Evolutionary conservation across 2,888 invertebrate species (phyloP).

Genomic region (Ditula angustiorana): DNA sequence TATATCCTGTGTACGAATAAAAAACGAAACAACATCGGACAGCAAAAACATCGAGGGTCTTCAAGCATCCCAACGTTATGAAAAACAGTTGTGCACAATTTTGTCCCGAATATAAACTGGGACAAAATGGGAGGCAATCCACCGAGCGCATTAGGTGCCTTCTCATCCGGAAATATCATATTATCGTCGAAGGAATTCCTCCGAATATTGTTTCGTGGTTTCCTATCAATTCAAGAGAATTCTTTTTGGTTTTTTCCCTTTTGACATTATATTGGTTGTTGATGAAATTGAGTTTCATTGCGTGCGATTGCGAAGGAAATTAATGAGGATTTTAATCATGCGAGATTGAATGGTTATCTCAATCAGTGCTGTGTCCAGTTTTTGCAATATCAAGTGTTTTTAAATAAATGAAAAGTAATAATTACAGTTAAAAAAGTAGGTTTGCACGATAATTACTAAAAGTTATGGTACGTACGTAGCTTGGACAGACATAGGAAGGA

Average conservation of each 20-base stretch:
- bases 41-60: constrained; percentile 16
- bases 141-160: constrained; percentile 61
- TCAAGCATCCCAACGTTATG: constrained; percentile 19
- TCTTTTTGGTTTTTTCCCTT: constrained; percentile 30
- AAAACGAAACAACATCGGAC: background rate
- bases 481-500: no score
- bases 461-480: no score
- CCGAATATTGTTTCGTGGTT: constrained; percentile 71
- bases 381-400: background rate
- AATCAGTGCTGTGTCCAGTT: background rate
- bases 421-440: no score
- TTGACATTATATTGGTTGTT: constrained; percentile 21
- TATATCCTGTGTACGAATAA: background rate
- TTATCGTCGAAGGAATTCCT: constrained; percentile 56
- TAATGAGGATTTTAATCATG: constrained; percentile 18
- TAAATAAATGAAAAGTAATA: background rate
- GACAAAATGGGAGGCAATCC: constrained; percentile 40
- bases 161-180: constrained; percentile 70
- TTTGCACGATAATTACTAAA: no score
- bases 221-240: constrained; percentile 59
- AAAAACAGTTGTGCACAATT: constrained; percentile 39
- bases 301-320: background rate
- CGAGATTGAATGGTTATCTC: background rate
- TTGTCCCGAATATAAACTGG: constrained; percentile 59
- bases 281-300: constrained; percentile 23